Evolutionary conservation across 2,888 invertebrate species (phyloP).

Genomic region (Stenolophus ochropezus): DNA sequence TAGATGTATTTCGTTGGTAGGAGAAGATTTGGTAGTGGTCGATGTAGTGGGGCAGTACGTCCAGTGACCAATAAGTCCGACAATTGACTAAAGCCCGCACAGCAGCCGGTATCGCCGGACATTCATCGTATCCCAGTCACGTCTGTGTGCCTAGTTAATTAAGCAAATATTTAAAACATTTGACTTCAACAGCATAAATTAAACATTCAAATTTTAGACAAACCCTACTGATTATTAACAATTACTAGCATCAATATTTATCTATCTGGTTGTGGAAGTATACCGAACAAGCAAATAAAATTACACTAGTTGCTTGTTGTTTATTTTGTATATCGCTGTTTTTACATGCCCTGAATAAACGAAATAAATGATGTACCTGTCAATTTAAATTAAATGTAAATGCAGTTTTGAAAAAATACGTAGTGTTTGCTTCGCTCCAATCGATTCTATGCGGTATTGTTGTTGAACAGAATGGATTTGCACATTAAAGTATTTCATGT

Average conservation of each 20-base stretch:
- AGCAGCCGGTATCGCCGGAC: background rate
- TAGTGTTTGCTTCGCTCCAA: background rate
- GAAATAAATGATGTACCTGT: slow-evolving; percentile 31
- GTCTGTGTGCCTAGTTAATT: slow-evolving; percentile 58
- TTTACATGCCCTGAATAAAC: background rate
- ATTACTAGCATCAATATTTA: slow-evolving; percentile 54
- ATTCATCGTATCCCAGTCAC: slow-evolving; percentile 51
- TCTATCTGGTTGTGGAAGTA: slow-evolving; percentile 12
- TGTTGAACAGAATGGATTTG: background rate
- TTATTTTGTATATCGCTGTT: slow-evolving; percentile 7
- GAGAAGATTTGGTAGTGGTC: background rate
- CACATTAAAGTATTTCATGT: slow-evolving; percentile 2
- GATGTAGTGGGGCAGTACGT: background rate
- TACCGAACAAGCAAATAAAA: slow-evolving; percentile 1
- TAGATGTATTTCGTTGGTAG: too few relatives aligned
- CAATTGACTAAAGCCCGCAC: background rate
- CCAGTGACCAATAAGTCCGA: background rate
- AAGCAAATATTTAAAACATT: slow-evolving; percentile 60
- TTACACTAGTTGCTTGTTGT: slow-evolving; percentile 15
- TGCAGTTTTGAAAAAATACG: slow-evolving; percentile 23
- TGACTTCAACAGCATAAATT: slow-evolving; percentile 54
- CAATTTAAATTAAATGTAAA: slow-evolving; percentile 37
- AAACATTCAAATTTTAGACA: slow-evolving; percentile 59
- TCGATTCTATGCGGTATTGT: background rate
- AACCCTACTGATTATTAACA: slow-evolving; percentile 57